Conservation (phyloP, 1,140 invertebrate genomes). For the Anastatus disparis region DNA sequence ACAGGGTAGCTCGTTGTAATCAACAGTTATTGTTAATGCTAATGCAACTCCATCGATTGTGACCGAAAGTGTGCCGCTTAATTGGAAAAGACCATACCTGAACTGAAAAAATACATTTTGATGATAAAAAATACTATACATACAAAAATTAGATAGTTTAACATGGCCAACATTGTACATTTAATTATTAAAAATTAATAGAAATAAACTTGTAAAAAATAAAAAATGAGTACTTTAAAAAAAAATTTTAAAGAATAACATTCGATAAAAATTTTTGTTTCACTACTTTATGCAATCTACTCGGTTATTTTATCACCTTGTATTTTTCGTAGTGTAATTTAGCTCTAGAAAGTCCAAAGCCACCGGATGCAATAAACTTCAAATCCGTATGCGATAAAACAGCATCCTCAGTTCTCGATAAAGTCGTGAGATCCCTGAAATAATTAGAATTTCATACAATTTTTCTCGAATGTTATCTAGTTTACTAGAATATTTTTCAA, state of each 20-base stretch:
- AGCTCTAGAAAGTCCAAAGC: slow-evolving; percentile 38
- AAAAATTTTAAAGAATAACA: too few relatives aligned
- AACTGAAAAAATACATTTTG: slow-evolving; percentile 38
- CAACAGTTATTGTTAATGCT: slow-evolving; percentile 14
- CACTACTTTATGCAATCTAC: too few relatives aligned
- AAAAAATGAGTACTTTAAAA: too few relatives aligned
- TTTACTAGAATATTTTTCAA: too few relatives aligned
- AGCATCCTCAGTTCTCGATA: slow-evolving; percentile 42
- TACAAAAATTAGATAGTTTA: too few relatives aligned
- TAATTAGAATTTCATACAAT: not conserved
- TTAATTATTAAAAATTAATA: too few relatives aligned
- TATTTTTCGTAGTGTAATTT: slow-evolving; percentile 42
- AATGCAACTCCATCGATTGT: slow-evolving; percentile 40
- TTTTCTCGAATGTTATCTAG: too few relatives aligned
- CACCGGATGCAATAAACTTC: slow-evolving; percentile 37
- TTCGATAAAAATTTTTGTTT: too few relatives aligned
- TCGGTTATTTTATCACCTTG: too few relatives aligned
- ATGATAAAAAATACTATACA: too few relatives aligned
- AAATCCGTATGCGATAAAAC: slow-evolving; percentile 17
- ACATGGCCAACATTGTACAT: too few relatives aligned
- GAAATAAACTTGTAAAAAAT: too few relatives aligned
- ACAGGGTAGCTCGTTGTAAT: slow-evolving; percentile 44
- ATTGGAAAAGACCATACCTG: slow-evolving; percentile 39
- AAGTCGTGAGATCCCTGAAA: slow-evolving; percentile 45
- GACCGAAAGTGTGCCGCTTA: slow-evolving; percentile 41